Conservation (phyloP, 1,140 invertebrate genomes). For the Chrysomallon squamiferum region DNA sequence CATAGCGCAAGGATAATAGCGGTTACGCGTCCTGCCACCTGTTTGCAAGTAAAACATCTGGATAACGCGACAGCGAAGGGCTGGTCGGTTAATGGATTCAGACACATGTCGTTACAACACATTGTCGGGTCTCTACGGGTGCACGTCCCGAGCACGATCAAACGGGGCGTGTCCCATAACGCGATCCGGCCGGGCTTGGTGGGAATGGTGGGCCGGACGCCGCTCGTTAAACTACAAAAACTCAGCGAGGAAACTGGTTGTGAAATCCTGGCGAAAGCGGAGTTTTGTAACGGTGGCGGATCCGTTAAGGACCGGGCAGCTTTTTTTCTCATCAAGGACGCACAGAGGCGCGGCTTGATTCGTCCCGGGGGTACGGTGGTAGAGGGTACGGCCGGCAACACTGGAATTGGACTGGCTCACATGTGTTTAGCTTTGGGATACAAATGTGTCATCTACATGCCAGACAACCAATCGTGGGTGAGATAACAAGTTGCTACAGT, state of each 20-base stretch:
- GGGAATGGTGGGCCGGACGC: conserved; percentile 61
- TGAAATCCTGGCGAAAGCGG: conserved; percentile 63
- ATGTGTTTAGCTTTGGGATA: conserved; percentile 62
- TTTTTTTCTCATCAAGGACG: conserved; percentile 60
- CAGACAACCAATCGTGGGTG: conserved; percentile 59
- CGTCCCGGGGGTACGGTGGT: conserved; percentile 60
- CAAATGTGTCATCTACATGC: conserved; percentile 64
- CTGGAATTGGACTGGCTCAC: conserved; percentile 65
- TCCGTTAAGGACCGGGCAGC: conserved; percentile 64
- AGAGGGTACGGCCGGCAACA: conserved; percentile 66
- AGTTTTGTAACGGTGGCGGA: conserved; percentile 63
- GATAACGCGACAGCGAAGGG: no score
- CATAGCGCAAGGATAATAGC: no score
- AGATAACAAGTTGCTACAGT: conserved; percentile 34
- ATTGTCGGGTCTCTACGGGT: no score
- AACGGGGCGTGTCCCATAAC: conserved; percentile 9
- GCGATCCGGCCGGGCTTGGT: conserved; percentile 51
- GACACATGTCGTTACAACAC: no score
- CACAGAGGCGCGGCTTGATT: conserved; percentile 51
- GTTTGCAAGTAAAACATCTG: no score
- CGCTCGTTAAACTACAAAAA: conserved; percentile 59
- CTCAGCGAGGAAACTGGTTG: conserved; percentile 64
- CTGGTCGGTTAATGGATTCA: no score
- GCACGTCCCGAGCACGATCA: background rate
- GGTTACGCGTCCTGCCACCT: no score